A percentile compares a stretch with the other conserved stretches of the same genome.
phyloP scores from a whole-genome alignment of 2,888 invertebrate species.

The Brenthis ino region DNA sequence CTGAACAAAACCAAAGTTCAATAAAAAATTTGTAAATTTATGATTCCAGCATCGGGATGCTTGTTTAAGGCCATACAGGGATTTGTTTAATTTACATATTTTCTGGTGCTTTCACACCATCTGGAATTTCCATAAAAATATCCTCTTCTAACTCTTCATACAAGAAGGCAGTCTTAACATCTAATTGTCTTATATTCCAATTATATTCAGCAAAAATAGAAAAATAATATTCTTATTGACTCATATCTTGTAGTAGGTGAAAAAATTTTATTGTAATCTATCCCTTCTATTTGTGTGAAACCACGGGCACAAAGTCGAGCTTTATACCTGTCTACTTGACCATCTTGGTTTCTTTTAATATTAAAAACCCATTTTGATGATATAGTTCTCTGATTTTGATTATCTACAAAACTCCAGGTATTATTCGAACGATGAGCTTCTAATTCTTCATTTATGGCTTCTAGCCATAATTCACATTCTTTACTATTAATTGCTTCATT shows the following conservation, averaged over 20 bases:
- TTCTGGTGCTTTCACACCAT: conserved; percentile 23
- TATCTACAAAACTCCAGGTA: no score
- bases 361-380: no score
- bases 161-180: conserved; percentile 8
- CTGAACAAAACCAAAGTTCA: conserved; percentile 10
- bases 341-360: conserved; percentile 11
- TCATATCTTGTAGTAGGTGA: conserved; percentile 24
- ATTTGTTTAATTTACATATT: conserved; percentile 33
- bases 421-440: neutral
- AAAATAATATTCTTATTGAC: conserved; percentile 26
- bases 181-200: conserved; percentile 16
- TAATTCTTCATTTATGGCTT: conserved; percentile 10
- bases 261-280: conserved; percentile 24
- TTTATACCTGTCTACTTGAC: conserved; percentile 17
- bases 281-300: conserved; percentile 10
- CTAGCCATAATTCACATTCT: conserved; percentile 24
- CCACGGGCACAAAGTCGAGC: conserved; percentile 23
- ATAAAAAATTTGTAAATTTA: conserved; percentile 1
- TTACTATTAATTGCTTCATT: no score
- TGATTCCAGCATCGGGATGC: conserved; percentile 13
- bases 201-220: conserved; percentile 15
- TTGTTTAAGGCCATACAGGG: conserved; percentile 28
- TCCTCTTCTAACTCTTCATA: conserved; percentile 20
- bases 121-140: conserved; percentile 16
- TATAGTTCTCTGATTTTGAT: no score